These are phyloP conservation scores for Acrobasis consociella DNA, from an alignment of 2,888 invertebrate species.

Conservation along the genomic window DNA sequence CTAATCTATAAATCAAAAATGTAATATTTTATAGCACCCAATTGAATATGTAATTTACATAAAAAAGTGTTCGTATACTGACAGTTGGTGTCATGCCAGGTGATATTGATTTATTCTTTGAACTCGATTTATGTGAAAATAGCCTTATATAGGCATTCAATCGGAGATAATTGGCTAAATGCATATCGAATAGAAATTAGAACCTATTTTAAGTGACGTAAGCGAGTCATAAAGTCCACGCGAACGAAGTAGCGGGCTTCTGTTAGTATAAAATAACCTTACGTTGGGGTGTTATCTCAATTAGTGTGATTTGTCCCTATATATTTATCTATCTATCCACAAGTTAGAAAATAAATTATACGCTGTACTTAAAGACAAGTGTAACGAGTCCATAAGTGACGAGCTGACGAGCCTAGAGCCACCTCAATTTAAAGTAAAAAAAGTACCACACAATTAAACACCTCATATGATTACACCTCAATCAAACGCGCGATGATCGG, in stretches of 20 bases:
- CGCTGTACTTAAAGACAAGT: background rate
- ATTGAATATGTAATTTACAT: background rate
- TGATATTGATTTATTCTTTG: slow-evolving; percentile 14
- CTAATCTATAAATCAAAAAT: too few species aligned
- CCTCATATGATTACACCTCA: slow-evolving; percentile 19
- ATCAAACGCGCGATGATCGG: slow-evolving; percentile 31
- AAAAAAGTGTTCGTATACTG: slow-evolving; percentile 1
- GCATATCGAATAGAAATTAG: slow-evolving; percentile 13
- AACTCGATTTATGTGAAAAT: slow-evolving; percentile 6
- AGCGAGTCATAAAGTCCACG: too few species aligned
- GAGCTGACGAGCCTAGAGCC: background rate
- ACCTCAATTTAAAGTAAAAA: background rate
- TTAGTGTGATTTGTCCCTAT: too few species aligned
- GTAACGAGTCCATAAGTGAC: background rate
- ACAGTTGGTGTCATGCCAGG: background rate
- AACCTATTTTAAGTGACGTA: background rate
- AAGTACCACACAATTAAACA: slow-evolving; percentile 12
- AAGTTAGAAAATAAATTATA: background rate
- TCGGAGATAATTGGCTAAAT: slow-evolving; percentile 8
- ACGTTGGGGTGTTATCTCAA: too few species aligned
- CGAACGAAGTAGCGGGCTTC: too few species aligned
- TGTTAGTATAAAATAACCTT: too few species aligned
- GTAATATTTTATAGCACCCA: too few species aligned
- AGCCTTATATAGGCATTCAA: background rate
- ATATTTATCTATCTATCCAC: too few species aligned